phyloP scores from a whole-genome alignment of 2,797 vertebrate genomes.

The Sus cebifrons region DNA sequence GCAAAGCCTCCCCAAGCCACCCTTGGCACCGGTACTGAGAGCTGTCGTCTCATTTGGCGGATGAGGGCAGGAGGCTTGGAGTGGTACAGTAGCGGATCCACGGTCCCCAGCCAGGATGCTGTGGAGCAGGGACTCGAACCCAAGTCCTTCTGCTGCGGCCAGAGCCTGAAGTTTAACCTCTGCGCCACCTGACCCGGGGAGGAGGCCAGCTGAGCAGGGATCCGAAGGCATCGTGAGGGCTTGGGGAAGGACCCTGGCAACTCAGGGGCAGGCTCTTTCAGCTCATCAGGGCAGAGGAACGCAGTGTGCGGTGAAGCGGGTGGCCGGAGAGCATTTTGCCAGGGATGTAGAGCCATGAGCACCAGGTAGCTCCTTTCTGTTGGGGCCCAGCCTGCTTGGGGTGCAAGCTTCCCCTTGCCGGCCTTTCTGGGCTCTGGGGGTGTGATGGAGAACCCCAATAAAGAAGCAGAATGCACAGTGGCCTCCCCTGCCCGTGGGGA shows the following conservation, averaged over 20 bases:
- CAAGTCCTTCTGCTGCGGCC: neutral
- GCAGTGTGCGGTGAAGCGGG: neutral
- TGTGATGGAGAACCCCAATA: constrained; percentile 86
- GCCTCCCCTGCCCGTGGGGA: neutral
- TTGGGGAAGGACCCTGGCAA: neutral
- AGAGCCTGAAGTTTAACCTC: neutral
- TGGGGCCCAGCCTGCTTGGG: constrained; percentile 73
- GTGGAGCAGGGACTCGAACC: neutral
- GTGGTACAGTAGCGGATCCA: rapidly evolving
- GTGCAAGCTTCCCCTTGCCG: constrained; percentile 76
- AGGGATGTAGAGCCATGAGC: neutral
- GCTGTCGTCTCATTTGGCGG: neutral
- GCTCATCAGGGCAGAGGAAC: neutral
- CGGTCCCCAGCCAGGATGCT: neutral
- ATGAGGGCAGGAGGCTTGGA: neutral
- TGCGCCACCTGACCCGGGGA: rapidly evolving
- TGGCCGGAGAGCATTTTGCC: neutral
- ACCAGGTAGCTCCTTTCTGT: neutral
- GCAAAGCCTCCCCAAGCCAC: neutral
- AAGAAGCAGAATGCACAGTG: constrained; percentile 78
- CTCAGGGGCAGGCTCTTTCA: no score
- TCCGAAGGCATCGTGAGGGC: rapidly evolving
- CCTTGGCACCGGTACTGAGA: neutral
- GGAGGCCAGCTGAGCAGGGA: neutral
- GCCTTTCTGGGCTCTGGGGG: constrained; percentile 84